Percentiles rank a stretch among this genome's conserved stretches.
phyloP scores from a whole-genome alignment of 2,797 vertebrate genomes.

The Eurystomus glaucurus region DNA sequence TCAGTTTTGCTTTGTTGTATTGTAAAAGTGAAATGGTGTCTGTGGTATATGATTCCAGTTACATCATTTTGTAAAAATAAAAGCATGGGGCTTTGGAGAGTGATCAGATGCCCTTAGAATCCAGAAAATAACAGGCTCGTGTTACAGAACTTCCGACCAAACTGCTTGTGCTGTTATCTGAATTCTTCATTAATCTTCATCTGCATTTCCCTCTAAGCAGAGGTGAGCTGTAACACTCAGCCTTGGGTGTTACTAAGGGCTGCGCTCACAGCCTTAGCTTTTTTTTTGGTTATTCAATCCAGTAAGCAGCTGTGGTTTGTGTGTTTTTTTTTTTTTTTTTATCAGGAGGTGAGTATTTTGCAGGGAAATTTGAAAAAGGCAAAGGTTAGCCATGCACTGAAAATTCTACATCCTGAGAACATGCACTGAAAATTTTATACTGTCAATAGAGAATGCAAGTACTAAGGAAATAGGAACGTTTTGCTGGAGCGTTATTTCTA shows the following conservation, averaged over 20 bases:
- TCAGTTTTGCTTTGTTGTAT: conserved; percentile 27
- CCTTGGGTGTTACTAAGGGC: neutral
- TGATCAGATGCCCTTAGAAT: neutral
- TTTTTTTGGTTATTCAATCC: neutral
- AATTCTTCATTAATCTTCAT: neutral
- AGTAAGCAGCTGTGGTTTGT: neutral
- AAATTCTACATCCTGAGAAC: neutral
- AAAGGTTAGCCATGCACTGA: neutral
- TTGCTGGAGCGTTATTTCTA: neutral
- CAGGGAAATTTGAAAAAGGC: neutral
- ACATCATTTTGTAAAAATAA: neutral
- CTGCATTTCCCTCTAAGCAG: neutral
- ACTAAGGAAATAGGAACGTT: neutral
- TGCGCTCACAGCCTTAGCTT: neutral
- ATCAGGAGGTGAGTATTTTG: neutral
- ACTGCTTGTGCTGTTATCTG: neutral
- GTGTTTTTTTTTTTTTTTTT: neutral
- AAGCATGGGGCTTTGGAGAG: neutral
- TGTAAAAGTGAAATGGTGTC: neutral
- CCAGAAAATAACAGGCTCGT: neutral
- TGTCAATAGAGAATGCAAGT: neutral
- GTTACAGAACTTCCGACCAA: neutral
- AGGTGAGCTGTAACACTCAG: neutral
- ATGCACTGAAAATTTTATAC: neutral
- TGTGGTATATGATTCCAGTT: neutral